Conservation (phyloP, 2,113 vertebrate species). For the Stegostoma tigrinum region DNA sequence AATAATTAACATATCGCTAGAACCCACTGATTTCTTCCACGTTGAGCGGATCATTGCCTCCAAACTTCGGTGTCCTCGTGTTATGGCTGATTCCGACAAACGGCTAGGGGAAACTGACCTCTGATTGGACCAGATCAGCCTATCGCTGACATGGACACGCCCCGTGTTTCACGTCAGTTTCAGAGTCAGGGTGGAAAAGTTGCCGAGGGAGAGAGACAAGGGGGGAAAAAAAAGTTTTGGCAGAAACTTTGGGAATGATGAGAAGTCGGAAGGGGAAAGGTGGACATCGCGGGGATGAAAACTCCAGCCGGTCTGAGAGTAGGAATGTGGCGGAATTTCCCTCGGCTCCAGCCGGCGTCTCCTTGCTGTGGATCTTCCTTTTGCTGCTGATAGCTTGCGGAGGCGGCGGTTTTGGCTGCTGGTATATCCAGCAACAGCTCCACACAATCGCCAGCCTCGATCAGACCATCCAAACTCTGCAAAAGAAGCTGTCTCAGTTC, state of each 20-base stretch:
- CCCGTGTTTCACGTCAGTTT: conserved; percentile 41
- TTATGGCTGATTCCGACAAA: conserved; percentile 39
- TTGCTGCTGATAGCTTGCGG: conserved; percentile 43
- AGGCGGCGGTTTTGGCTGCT: conserved; percentile 44
- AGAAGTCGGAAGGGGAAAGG: conserved; percentile 51
- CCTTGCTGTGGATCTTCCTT: conserved; percentile 43
- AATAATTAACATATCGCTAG: neutral
- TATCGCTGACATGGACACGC: conserved; percentile 46
- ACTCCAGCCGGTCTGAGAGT: conserved; percentile 49
- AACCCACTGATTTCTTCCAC: neutral
- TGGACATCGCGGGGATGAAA: conserved; percentile 54
- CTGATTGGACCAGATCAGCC: neutral
- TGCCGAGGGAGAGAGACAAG: neutral
- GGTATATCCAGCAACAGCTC: conserved; percentile 60
- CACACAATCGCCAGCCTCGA: conserved; percentile 53
- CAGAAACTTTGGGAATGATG: neutral
- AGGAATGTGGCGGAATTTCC: conserved; percentile 36
- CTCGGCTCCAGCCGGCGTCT: neutral
- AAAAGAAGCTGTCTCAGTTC: conserved; percentile 54
- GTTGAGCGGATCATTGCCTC: neutral
- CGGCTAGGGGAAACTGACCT: neutral
- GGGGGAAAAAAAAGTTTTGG: neutral
- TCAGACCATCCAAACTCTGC: conserved; percentile 52
- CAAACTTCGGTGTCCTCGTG: neutral
- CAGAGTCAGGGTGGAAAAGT: conserved; percentile 27